These are phyloP conservation scores for Himalopsyche japonica DNA, from an alignment of 2,888 invertebrate genomes.

Conservation along the genomic window DNA sequence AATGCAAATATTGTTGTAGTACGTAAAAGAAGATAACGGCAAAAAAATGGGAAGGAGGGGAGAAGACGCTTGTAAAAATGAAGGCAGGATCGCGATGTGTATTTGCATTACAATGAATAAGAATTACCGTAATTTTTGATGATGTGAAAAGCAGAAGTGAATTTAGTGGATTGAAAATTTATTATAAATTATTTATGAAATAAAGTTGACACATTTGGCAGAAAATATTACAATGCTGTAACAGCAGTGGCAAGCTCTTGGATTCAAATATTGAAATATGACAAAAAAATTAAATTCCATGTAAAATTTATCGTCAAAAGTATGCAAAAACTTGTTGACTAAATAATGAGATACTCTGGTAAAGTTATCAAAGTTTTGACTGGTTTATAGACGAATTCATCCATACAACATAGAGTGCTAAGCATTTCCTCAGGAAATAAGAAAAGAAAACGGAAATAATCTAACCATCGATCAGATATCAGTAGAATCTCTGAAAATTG, in stretches of 20 bases:
- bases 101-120: neutral
- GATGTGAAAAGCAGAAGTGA: neutral
- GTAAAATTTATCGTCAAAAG: too few species aligned
- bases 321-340: too few species aligned
- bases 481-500: too few species aligned
- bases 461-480: too few species aligned
- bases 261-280: too few species aligned
- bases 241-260: neutral
- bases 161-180: neutral
- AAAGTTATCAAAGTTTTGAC: too few species aligned
- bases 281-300: too few species aligned
- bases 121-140: neutral
- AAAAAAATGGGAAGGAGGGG: neutral
- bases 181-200: neutral
- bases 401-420: too few species aligned
- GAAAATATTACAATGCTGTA: neutral
- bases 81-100: neutral
- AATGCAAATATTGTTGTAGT: neutral
- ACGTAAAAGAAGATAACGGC: neutral
- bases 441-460: too few species aligned
- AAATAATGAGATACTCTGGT: too few species aligned
- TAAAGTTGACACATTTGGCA: neutral
- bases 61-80: neutral
- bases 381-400: too few species aligned
- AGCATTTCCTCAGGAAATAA: too few species aligned